Base-by-base conservation (phyloP, 2,113 vertebrate genomes). In the Podarcis raffonei region DNA sequence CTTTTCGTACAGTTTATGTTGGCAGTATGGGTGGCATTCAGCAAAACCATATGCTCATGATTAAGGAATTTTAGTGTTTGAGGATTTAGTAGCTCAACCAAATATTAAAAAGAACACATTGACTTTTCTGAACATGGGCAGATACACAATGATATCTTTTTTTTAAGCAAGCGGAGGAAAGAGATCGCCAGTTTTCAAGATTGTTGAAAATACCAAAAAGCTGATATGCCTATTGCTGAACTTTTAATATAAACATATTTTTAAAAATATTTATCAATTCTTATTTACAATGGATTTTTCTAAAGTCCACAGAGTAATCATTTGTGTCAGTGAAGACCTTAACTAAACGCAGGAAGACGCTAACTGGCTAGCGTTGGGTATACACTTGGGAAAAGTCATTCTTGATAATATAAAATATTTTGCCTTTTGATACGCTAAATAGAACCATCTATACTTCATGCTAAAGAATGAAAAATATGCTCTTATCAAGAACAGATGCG, bases 1-100 rank as follows among this genome's bases (percentile, higher is more conserved):
- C 42, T 87, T 87, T 62, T 72, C 69, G 20, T 84, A 53, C n/a
- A 53, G 62, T 89, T 89, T 89, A 78, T 89, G 32, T 89, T 89
- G 62, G 81, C 72, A 89, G 74, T 53, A 83, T 69, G 12, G 74
- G 81, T 89, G 87, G 62, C 42, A 78, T 57, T 83, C 62, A 37
- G 48, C 65, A 78, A 76, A 89, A 72, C 77, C 65, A 84, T 15
- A 37, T 78, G 72, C 4, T 68, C 59, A 78, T 22, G 32, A 53
- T 83, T 78, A 83, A 89, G 75, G 48, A 78, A 89, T 78, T 9
- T 89, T 89, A 83, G 12, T 16, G 27, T 69, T 84, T 27, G 62
- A 76, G 72, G n/a, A 78, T 35, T 78, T 78, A 69, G 65, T 57
- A 89, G 39, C 48, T 78, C 42, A 78, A 37, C 22, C 65, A n/a